Evolutionary conservation across 2,888 invertebrate species (phyloP).

Genomic region (Harpalus rubripes): DNA sequence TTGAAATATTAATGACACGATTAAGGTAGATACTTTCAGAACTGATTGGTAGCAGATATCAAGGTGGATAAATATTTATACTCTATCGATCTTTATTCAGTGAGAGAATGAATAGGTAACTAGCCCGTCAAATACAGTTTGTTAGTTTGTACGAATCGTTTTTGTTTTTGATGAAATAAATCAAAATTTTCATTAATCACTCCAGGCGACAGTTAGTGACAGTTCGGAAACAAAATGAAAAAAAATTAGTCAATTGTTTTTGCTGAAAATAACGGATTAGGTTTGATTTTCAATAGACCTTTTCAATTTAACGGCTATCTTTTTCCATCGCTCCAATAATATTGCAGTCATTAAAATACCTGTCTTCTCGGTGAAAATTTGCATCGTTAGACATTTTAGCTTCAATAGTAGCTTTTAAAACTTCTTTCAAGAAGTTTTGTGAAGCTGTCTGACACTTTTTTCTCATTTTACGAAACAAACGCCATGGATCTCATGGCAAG

Average conservation of each 20-base stretch:
- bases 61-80: conserved; percentile 34
- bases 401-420: too few species aligned
- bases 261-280: conserved; percentile 38
- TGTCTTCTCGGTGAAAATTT: too few species aligned
- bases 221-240: conserved; percentile 39
- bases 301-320: too few species aligned
- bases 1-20: conserved; percentile 38
- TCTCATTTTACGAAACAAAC: too few species aligned
- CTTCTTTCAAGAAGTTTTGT: too few species aligned
- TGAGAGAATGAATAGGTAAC: conserved; percentile 37
- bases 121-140: conserved; percentile 12
- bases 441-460: too few species aligned
- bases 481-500: too few species aligned
- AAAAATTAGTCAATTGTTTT: conserved; percentile 31
- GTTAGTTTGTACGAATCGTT: conserved; percentile 3
- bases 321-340: too few species aligned
- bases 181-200: conserved; percentile 42
- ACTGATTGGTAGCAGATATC: conserved; percentile 17
- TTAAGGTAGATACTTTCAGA: conserved; percentile 31
- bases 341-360: too few species aligned
- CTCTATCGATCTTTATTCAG: not conserved
- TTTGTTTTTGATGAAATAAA: conserved; percentile 15
- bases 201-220: conserved; percentile 28
- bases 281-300: conserved; percentile 27
- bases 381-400: too few species aligned